Base-by-base conservation (phyloP, 1,140 invertebrate species). In the Acromyrmex charruanus region DNA sequence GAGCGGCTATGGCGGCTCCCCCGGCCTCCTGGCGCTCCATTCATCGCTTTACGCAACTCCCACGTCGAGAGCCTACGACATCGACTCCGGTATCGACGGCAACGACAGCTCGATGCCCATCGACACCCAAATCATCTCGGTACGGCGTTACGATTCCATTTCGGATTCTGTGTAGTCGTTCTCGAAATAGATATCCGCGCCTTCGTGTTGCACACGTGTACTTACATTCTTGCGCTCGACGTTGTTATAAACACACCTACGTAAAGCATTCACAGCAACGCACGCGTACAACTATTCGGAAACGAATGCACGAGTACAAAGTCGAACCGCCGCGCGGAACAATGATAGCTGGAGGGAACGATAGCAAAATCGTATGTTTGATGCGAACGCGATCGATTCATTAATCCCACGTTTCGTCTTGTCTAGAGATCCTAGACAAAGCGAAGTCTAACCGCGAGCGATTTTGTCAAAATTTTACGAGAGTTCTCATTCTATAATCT, bases 81-180 rank as follows among this genome's bases (percentile, higher is more conserved):
- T 95, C 79, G 95, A 95, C 79, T 94, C 94, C 18, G 93, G 92
- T 66, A 95, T 95, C 84, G 95, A 95, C 88, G 92, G 92, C 71
- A 94, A 93, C 88, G 95, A 95, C 77, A 91, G 93, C 55, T 93
- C 94, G 61, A 94, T 95, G 94, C 93, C 95, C 61, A 94, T 95
- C 88, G 94, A 95, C 88, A 93, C 95, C 81, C 95, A 95, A 92
- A 95, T 95, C 88, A 95, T 95, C 91, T 94, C 95, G 86, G 95
- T 95, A 93, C 88, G 89, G 6, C 68, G 35, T 39, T 25, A 25
- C 53, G 9, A 28, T 58, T 12, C 72, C 12, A 35, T 85, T 77
- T 12, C 31, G 61, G 9, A 51, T 53, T 35, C 18, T 10, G 58
- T 21, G 51, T n/a, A 75, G 16, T 18, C 53, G 35, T 63, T 71